These are phyloP conservation scores for Leucozona laternaria DNA, from an alignment of 2,888 invertebrate species.

Conservation along the genomic window DNA sequence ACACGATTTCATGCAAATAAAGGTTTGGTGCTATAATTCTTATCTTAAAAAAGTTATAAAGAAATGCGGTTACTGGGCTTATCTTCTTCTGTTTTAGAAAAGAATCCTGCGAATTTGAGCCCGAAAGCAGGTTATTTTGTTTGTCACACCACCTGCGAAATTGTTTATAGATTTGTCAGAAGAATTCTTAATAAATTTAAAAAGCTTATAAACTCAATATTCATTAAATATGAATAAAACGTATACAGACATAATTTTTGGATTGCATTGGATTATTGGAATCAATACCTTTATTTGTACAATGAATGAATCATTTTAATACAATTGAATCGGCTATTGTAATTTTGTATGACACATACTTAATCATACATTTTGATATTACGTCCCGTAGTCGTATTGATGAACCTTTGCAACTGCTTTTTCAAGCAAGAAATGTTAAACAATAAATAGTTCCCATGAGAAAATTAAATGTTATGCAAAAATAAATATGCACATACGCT, in stretches of 20 bases:
- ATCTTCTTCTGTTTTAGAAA: neutral
- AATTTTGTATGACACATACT: too few species aligned
- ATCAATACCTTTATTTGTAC: neutral
- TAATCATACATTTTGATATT: too few species aligned
- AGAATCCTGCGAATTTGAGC: neutral
- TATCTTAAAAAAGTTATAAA: neutral
- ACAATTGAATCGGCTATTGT: too few species aligned
- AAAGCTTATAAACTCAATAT: neutral
- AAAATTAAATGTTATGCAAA: too few species aligned
- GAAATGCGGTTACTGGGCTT: neutral
- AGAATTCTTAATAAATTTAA: conserved; percentile 1
- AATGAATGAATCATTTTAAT: neutral
- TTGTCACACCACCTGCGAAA: neutral
- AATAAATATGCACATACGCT: too few species aligned
- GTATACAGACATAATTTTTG: neutral
- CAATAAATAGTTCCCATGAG: too few species aligned
- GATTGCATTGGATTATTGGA: neutral
- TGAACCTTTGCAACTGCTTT: too few species aligned
- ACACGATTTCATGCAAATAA: conserved; percentile 48
- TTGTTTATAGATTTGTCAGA: neutral
- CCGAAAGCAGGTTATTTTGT: conserved; percentile 8
- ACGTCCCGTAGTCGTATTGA: too few species aligned
- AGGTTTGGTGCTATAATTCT: conserved; percentile 25
- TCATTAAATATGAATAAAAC: neutral
- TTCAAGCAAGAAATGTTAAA: too few species aligned